Percentiles rank a stretch among this genome's conserved stretches.
Conservation (phyloP, 2,113 vertebrate genomes). For the Brachyistius frenatus region DNA sequence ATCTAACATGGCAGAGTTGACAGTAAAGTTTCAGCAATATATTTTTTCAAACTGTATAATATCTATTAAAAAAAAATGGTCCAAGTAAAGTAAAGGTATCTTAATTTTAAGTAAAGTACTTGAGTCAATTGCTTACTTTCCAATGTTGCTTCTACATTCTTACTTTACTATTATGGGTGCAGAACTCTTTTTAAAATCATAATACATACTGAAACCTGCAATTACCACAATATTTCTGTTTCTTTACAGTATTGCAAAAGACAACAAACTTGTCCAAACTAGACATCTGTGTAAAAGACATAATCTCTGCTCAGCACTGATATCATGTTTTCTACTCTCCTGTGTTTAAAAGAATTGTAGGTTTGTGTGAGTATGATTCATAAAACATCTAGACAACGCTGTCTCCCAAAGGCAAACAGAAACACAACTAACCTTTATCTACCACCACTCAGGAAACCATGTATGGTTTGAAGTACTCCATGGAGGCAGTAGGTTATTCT, state of each 20-base stretch:
- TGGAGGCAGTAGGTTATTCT: conserved; percentile 2
- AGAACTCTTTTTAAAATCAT: too few relatives aligned
- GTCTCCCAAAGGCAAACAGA: conserved; percentile 40
- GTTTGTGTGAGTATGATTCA: conserved; percentile 20
- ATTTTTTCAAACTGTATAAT: too few relatives aligned
- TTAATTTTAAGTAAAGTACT: background rate
- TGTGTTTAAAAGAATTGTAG: background rate
- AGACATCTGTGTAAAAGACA: background rate
- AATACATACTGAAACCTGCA: too few relatives aligned
- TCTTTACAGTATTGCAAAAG: background rate
- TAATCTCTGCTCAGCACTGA: background rate
- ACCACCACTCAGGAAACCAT: background rate
- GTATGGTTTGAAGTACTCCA: background rate
- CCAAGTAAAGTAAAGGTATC: background rate
- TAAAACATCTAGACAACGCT: conserved; percentile 7
- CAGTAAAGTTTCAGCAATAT: too few relatives aligned
- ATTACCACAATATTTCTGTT: background rate
- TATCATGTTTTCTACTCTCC: background rate
- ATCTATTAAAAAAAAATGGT: too few relatives aligned
- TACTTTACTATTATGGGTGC: too few relatives aligned
- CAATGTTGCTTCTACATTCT: background rate
- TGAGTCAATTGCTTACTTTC: background rate
- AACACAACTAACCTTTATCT: conserved; percentile 26
- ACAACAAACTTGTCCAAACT: background rate
- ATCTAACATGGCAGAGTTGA: too few relatives aligned